These are phyloP conservation scores for Luehdorfia chinensis DNA, from an alignment of 1,140 invertebrate species.

Conservation along the genomic window DNA sequence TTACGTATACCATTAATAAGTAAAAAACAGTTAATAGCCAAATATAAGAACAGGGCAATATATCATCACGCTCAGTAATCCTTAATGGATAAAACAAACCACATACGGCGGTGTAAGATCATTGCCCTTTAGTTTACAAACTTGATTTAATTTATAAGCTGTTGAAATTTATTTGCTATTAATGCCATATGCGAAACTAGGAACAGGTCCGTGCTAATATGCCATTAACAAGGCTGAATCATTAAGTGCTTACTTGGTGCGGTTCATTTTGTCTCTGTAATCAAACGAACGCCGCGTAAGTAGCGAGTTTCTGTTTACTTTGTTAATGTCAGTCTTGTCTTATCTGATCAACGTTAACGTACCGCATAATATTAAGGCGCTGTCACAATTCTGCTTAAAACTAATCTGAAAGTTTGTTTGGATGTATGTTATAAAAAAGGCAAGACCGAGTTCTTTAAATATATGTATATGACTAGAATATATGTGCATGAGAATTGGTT, in stretches of 20 bases:
- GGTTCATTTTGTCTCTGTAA: not conserved
- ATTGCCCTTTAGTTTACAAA: constrained; percentile 12
- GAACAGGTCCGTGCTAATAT: constrained; percentile 5
- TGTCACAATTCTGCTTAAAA: too few species aligned
- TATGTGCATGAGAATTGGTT: too few species aligned
- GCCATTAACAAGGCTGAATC: constrained; percentile 6
- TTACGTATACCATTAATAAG: not conserved
- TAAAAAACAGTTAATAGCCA: too few species aligned
- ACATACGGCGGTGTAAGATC: not conserved
- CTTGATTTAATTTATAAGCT: constrained; percentile 6
- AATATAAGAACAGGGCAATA: too few species aligned
- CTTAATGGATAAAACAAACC: too few species aligned
- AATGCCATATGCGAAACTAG: constrained; percentile 12
- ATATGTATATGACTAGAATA: too few species aligned
- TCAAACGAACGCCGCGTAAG: not conserved
- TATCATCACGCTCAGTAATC: too few species aligned
- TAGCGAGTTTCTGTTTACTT: constrained; percentile 13
- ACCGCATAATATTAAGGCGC: too few species aligned
- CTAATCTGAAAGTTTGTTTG: too few species aligned
- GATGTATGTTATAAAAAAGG: too few species aligned
- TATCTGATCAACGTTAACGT: not conserved
- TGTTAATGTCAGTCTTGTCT: constrained; percentile 9
- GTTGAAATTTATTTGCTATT: constrained; percentile 9
- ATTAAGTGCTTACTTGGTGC: constrained; percentile 7
- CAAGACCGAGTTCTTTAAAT: too few species aligned